These are phyloP conservation scores for Scophthalmus maximus DNA, from an alignment of 2,113 vertebrate species.

Conservation along the genomic window DNA sequence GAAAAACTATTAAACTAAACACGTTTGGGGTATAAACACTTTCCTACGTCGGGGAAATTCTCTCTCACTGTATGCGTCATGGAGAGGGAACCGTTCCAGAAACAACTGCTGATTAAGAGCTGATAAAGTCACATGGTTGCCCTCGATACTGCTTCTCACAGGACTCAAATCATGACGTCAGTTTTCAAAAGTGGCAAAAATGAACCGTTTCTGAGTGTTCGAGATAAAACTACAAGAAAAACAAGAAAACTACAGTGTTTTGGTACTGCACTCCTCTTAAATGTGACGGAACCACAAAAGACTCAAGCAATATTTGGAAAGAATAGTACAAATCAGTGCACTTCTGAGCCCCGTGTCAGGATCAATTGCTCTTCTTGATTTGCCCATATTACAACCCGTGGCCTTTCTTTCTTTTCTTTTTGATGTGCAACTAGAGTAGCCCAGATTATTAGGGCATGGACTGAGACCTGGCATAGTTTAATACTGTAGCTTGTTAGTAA, in stretches of 20 bases:
- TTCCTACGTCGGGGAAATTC: not conserved
- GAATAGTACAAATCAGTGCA: not conserved
- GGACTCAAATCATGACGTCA: not conserved
- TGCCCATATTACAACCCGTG: no score
- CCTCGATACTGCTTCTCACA: not conserved
- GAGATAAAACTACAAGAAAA: no score
- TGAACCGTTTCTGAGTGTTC: not conserved
- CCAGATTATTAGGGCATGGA: no score
- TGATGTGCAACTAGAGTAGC: no score
- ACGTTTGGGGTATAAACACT: not conserved
- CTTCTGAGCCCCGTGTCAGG: no score
- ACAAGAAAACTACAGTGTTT: not conserved
- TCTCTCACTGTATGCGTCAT: not conserved
- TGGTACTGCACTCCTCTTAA: not conserved
- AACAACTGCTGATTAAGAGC: slow-evolving; percentile 10
- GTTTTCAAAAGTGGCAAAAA: not conserved
- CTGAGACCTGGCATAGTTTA: no score
- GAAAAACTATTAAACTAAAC: no score
- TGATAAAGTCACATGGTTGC: slow-evolving; percentile 9
- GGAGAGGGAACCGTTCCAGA: not conserved
- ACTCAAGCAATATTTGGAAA: not conserved
- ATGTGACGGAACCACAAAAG: not conserved
- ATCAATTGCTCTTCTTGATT: not conserved
- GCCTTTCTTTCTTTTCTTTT: no score
- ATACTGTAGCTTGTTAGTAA: no score